These are phyloP conservation scores for Cochlearius cochlearius DNA, from an alignment of 2,113 vertebrate species.

Conservation along the genomic window DNA sequence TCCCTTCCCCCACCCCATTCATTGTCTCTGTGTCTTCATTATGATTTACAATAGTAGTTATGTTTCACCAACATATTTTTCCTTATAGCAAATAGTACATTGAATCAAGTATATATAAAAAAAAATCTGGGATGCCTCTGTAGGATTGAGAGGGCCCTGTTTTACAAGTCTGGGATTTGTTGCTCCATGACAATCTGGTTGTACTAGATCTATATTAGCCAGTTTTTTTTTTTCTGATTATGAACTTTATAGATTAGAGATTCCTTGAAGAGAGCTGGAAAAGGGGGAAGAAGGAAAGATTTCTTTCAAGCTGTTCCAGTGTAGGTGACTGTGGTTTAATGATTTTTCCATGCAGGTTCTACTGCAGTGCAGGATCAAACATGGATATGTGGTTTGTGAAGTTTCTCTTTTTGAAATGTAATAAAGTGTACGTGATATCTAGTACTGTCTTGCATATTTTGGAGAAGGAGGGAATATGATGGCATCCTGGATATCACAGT, in stretches of 20 bases:
- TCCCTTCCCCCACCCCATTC: background rate
- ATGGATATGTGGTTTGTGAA: background rate
- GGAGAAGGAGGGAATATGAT: background rate
- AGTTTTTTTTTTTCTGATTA: background rate
- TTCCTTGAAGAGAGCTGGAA: background rate
- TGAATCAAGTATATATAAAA: background rate
- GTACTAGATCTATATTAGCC: background rate
- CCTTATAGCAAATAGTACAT: background rate
- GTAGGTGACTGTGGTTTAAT: background rate
- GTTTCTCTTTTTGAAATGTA: background rate
- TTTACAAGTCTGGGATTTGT: background rate
- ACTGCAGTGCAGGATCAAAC: background rate
- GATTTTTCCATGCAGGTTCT: background rate
- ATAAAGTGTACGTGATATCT: background rate
- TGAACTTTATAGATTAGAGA: background rate
- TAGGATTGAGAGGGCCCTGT: background rate
- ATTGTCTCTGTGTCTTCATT: background rate
- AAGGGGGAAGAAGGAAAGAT: background rate
- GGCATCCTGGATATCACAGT: background rate
- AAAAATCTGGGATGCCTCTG: background rate
- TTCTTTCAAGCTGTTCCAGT: background rate
- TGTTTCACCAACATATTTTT: background rate
- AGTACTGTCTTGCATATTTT: background rate
- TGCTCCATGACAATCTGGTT: background rate
- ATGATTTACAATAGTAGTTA: background rate